These are phyloP conservation scores for Acleris sparsana DNA, from an alignment of 2,888 invertebrate genomes.

Conservation along the genomic window DNA sequence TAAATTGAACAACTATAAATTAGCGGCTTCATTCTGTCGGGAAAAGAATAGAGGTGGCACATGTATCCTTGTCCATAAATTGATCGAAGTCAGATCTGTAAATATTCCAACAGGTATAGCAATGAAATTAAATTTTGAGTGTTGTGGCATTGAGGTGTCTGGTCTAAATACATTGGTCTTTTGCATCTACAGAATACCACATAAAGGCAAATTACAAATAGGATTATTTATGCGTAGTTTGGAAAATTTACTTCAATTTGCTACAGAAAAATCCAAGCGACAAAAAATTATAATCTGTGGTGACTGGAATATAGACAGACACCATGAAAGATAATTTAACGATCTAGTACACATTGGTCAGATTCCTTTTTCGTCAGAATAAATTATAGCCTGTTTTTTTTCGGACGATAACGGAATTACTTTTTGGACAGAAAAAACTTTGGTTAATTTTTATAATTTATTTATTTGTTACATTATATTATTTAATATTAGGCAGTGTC, in stretches of 20 bases:
- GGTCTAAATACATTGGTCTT: not conserved
- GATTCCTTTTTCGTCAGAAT: too few relatives aligned
- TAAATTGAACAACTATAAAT: constrained; percentile 1
- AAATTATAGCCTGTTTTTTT: too few relatives aligned
- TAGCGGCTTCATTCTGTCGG: not conserved
- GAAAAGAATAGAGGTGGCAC: not conserved
- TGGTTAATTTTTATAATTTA: too few relatives aligned
- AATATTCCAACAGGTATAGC: not conserved
- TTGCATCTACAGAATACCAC: constrained; percentile 3
- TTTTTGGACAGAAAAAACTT: too few relatives aligned
- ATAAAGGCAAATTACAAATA: not conserved
- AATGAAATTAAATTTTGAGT: constrained; percentile 1
- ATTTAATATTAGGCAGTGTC: too few relatives aligned
- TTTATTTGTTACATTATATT: too few relatives aligned
- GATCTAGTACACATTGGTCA: too few relatives aligned
- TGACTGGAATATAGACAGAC: not conserved
- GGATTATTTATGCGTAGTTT: too few relatives aligned
- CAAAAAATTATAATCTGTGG: not conserved
- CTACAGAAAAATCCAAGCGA: not conserved
- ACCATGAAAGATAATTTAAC: not conserved
- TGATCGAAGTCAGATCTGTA: not conserved
- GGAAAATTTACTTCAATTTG: not conserved
- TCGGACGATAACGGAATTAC: too few relatives aligned
- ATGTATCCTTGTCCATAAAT: not conserved
- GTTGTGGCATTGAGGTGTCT: not conserved